Conservation (phyloP, 2,888 invertebrate genomes). For the Netelia inedita region DNA sequence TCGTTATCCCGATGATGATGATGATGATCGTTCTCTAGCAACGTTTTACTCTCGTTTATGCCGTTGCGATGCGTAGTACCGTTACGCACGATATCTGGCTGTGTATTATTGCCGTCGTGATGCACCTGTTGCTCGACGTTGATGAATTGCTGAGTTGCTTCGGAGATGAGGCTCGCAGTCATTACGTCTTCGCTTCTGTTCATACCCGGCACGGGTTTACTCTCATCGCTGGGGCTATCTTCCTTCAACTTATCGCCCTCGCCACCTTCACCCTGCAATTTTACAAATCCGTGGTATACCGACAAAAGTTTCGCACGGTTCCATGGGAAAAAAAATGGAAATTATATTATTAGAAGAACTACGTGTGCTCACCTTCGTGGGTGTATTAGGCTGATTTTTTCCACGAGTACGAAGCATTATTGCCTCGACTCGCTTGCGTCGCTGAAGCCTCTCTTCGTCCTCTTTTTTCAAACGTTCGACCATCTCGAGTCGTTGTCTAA, state of each 20-base stretch:
- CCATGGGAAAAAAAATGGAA: constrained; percentile 7
- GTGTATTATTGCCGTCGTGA: constrained; percentile 77
- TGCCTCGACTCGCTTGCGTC: constrained; percentile 96
- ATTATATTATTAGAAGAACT: constrained; percentile 11
- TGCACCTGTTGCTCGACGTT: constrained; percentile 80
- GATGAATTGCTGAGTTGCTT: constrained; percentile 83
- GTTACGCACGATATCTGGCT: constrained; percentile 79
- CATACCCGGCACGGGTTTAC: constrained; percentile 76
- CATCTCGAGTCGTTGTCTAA: constrained; percentile 91
- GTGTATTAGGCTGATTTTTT: constrained; percentile 85
- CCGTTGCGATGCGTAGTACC: constrained; percentile 81
- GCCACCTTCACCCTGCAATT: constrained; percentile 79
- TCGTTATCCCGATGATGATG: constrained; percentile 79
- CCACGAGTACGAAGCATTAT: constrained; percentile 96
- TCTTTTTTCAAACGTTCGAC: constrained; percentile 93
- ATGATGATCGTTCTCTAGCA: constrained; percentile 81
- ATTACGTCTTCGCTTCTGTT: constrained; percentile 82
- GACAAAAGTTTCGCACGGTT: constrained; percentile 18
- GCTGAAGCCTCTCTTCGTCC: constrained; percentile 94
- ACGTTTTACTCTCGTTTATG: constrained; percentile 79
- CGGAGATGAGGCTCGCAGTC: constrained; percentile 84
- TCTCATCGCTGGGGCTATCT: constrained; percentile 82
- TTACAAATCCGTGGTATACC: not conserved
- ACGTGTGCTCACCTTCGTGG: constrained; percentile 83
- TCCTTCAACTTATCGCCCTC: constrained; percentile 83